Conservation (phyloP, 2,797 vertebrate species). For the Atherinosoma microstoma region DNA sequence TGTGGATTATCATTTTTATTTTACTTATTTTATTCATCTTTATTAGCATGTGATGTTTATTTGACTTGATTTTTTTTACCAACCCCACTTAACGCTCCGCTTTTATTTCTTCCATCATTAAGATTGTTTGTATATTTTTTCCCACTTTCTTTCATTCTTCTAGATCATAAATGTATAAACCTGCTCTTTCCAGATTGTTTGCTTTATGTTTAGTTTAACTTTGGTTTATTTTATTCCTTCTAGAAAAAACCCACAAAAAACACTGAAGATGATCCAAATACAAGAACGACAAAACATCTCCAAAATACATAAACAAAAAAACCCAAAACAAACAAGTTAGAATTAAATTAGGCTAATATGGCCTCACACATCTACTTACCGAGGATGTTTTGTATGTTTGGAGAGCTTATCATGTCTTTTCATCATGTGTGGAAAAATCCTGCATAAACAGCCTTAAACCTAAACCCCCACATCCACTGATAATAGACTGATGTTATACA, state of each 20-base stretch:
- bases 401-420: not conserved
- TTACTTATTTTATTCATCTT: too few relatives aligned
- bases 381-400: not conserved
- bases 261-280: not conserved
- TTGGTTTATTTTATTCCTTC: not conserved
- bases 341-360: not conserved
- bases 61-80: not conserved
- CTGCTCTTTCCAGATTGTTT: not conserved
- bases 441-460: not conserved
- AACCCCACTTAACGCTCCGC: not conserved
- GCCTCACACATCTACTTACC: not conserved
- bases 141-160: not conserved
- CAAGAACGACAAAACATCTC: not conserved
- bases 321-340: not conserved
- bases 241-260: not conserved
- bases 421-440: too few relatives aligned
- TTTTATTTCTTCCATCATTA: not conserved
- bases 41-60: too few relatives aligned
- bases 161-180: not conserved
- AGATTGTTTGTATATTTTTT: not conserved
- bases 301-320: not conserved
- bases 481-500: not conserved
- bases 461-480: not conserved
- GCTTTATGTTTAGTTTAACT: not conserved
- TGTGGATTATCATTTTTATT: not conserved